Evolutionary conservation across 2,797 vertebrate genomes (phyloP), one percentile per base, ranked within the genome.

Genomic region (Urophycis tenuis): DNA sequence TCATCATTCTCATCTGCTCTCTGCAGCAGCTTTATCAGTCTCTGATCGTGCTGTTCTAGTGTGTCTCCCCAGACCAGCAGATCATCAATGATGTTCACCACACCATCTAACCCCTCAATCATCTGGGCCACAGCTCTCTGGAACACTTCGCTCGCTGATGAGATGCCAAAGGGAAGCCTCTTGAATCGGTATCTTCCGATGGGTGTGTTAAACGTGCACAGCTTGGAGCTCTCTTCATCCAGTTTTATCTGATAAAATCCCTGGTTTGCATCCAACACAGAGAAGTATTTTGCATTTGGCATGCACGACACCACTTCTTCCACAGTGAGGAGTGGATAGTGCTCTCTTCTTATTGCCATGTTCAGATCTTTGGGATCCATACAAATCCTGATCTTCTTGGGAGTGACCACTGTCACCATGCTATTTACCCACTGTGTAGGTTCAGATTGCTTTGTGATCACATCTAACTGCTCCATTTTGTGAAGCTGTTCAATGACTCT

Each of bases 331-430:
- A 73, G 25, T 73, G 36, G 72, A 30, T 73, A 73, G 71, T 36
- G 71, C 33, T 72, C 33, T n/a, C 15, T 8, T 35, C 36, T 72
- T 17, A 72, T 72, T 22, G 71, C 32, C 31, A 29, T n/a, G 11
- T 41, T 73, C 6, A 74, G 19, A n/a, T 74, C 29, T 33, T 60
- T 1, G 32, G 41, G 73, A n/a, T 74, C 73, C 73, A 53, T 74
- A 41, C 73, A 74, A 19, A 53, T 60, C 15, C 41, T 19, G 0
- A n/a, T 74, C 45, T 31, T 60, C 5, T 33, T 74, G 5, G 41
- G 73, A 30, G 72, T 73, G 25, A 74, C 25, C 29, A 32, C 73
- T 5, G 74, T 60, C 15, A 64, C 49, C 31, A 25, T 75, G 7
- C 75, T 30, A 36, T 10, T 72, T 19, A 34, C 33, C 19, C 31